Conservation (phyloP, 2,113 vertebrate species). For the Corythaeola cristata region DNA sequence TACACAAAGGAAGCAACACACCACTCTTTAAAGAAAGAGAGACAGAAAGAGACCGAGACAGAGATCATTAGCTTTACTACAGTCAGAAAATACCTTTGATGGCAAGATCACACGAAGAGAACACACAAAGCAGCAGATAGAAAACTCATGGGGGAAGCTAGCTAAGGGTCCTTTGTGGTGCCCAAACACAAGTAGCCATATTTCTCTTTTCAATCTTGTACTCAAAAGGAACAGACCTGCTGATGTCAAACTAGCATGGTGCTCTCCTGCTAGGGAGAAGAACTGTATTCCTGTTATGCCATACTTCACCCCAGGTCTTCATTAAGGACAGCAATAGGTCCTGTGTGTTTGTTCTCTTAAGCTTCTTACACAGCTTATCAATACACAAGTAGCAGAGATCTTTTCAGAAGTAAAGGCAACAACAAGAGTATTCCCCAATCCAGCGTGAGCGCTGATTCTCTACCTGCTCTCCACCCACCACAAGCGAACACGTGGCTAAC, state of each 20-base stretch:
- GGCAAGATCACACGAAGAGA: slow-evolving; percentile 48
- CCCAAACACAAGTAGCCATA: not conserved
- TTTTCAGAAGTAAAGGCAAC: not conserved
- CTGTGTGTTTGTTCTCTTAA: not conserved
- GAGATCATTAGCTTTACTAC: slow-evolving; percentile 54
- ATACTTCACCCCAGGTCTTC: not conserved
- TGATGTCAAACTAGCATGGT: not conserved
- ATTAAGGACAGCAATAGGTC: not conserved
- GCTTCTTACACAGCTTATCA: not conserved
- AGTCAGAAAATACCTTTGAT: slow-evolving; percentile 58
- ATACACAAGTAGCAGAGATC: not conserved
- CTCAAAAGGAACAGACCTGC: slow-evolving; percentile 3
- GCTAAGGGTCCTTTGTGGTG: slow-evolving; percentile 4
- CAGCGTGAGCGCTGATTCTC: accelerated
- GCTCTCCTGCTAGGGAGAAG: not conserved
- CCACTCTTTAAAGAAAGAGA: slow-evolving; percentile 5
- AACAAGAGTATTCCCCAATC: not conserved
- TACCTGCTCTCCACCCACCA: not conserved
- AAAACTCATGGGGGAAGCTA: not conserved
- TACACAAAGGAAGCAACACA: slow-evolving; percentile 52
- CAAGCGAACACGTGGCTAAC: not conserved
- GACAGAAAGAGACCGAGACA: slow-evolving; percentile 29
- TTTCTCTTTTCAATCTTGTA: not conserved
- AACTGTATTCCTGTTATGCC: not conserved
- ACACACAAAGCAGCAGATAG: slow-evolving; percentile 24